Base-by-base conservation (phyloP, 2,888 invertebrate species). In the Beris chalybata region DNA sequence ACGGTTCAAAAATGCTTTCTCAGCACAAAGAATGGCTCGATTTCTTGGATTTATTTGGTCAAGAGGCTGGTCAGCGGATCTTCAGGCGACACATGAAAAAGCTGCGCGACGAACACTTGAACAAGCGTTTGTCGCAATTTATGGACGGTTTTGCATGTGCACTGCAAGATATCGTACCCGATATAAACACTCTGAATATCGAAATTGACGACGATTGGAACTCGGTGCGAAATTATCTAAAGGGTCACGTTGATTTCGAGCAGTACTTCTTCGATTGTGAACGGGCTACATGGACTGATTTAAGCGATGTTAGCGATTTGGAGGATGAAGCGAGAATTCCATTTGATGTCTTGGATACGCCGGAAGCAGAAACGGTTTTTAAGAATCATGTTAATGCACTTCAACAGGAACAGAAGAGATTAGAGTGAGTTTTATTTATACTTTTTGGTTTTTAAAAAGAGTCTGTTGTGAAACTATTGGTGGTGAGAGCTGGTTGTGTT, bases 351-450 rank as follows among this genome's bases (percentile, higher is more conserved):
- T 83, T 97, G 67, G 93, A 93, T 76, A 91, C 93, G 0, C 88
- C 90, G 63, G 96, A 97, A 78, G 95, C 96, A 0, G 95, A 96
- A 76, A 90, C 90, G 4, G 92, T 94, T 15, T 97, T 93, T 82
- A 91, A 93, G 76, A 93, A 93, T 74, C 95, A 92, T 79, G 86
- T 95, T 65, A 95, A 93, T 77, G 91, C 92, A 67, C 85, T 97
- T 67, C 94, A 96, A 76, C 93, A 93, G 76, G 95, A 95, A 78
- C 92, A 95, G 76, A 91, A 93, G 76, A 89, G 94, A 79, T 86
- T 92, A 76, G 95, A 96, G 94, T 95, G 82, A 87, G 92, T 86
- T 56, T 22, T 53, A 53, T 29, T 53, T 15, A 3, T 29, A 22
- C 15, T 15, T 13, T 53, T 66, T 38, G 22, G 22, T 22, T 22